A percentile compares a stretch with the other conserved stretches of the same genome.
Evolutionary conservation across 2,797 vertebrate species (phyloP).

Genomic region (Gephyroberyx darwinii): DNA sequence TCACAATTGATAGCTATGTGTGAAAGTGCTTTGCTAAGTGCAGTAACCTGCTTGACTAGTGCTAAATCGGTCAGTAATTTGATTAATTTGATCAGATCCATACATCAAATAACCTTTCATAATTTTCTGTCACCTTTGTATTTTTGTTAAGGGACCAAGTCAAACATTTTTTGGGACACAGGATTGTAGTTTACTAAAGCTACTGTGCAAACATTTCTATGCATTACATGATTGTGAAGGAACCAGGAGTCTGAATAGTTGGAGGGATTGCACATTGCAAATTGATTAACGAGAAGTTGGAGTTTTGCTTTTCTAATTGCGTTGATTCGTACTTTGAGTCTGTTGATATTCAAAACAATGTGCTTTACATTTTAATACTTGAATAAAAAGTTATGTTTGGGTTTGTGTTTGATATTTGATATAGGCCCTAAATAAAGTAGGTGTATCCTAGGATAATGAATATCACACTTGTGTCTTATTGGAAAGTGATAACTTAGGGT

Average conservation of each 20-base stretch:
- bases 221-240: slow-evolving; percentile 76
- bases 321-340: slow-evolving; percentile 82
- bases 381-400: slow-evolving; percentile 85
- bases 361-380: slow-evolving; percentile 89
- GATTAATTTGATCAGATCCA: slow-evolving; percentile 37
- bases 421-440: slow-evolving; percentile 41
- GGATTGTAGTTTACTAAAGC: slow-evolving; percentile 79
- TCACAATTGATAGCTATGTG: slow-evolving; percentile 49
- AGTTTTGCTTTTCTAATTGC: slow-evolving; percentile 84
- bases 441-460: slow-evolving; percentile 15
- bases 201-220: slow-evolving; percentile 86
- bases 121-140: slow-evolving; percentile 50
- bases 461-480: slow-evolving; percentile 33
- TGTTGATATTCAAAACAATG: slow-evolving; percentile 81
- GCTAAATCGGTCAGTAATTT: slow-evolving; percentile 48
- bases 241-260: slow-evolving; percentile 49
- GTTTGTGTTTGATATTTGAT: slow-evolving; percentile 62
- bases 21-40: slow-evolving; percentile 65
- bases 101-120: slow-evolving; percentile 45
- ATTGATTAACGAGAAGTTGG: slow-evolving; percentile 73
- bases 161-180: slow-evolving; percentile 73
- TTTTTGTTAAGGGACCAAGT: slow-evolving; percentile 83
- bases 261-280: slow-evolving; percentile 67
- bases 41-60: slow-evolving; percentile 63
- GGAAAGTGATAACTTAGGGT: not conserved